phyloP scores from a whole-genome alignment of 2,113 vertebrate species.

The Phalacrocorax carbo region DNA sequence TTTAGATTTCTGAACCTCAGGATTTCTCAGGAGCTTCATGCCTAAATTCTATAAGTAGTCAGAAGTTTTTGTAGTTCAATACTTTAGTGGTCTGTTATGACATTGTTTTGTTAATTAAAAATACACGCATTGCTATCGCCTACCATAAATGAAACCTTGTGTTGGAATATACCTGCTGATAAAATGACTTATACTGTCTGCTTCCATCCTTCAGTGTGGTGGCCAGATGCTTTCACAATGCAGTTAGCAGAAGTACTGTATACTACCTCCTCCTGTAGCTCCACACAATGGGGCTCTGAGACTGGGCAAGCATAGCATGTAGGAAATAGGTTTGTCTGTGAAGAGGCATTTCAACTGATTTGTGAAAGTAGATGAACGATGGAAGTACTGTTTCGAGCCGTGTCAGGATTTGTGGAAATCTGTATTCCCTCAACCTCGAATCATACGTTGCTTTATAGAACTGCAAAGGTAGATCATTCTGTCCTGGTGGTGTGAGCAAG shows the following conservation, averaged over 20 bases:
- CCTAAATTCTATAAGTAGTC: not conserved
- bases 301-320: not conserved
- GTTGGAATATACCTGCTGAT: not conserved
- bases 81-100: not conserved
- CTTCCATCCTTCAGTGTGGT: not conserved
- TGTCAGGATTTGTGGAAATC: not conserved
- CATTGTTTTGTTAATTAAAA: not conserved
- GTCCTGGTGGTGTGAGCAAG: not conserved
- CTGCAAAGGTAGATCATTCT: not conserved
- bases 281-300: not conserved
- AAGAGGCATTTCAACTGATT: not conserved
- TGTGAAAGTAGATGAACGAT: not conserved
- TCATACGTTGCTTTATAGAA: not conserved
- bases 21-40: not conserved
- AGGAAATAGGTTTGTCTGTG: not conserved
- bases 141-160: not conserved
- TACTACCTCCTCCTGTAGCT: not conserved
- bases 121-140: not conserved
- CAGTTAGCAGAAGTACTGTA: not conserved
- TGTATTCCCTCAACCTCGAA: not conserved
- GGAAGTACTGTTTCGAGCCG: not conserved
- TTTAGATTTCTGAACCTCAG: not conserved
- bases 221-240: not conserved
- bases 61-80: not conserved
- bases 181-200: not conserved